phyloP scores from a whole-genome alignment of 2,888 invertebrate species.

The Amiota communis region DNA sequence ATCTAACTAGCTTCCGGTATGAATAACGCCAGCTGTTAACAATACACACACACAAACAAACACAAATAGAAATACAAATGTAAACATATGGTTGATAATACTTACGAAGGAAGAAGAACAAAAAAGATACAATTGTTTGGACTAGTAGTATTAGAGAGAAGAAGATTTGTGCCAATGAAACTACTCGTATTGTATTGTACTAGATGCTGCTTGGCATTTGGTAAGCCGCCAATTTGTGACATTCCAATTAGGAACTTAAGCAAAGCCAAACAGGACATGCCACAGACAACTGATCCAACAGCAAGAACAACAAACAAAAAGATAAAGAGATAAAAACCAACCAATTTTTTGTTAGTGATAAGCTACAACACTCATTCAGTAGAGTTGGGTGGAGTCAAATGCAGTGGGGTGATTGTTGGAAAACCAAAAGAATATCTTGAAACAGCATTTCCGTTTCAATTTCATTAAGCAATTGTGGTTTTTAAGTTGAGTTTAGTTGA shows the following conservation, averaged over 20 bases:
- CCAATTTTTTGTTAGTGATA: not conserved
- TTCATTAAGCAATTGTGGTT: slow-evolving; percentile 36
- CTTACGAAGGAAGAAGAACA: too few relatives aligned
- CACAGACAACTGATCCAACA: slow-evolving; percentile 4
- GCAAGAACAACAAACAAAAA: not conserved
- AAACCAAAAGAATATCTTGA: slow-evolving; percentile 31
- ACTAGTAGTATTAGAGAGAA: not conserved
- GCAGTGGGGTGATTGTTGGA: not conserved
- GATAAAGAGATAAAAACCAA: not conserved
- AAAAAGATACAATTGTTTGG: not conserved
- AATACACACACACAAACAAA: not conserved
- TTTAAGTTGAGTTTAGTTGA: not conserved
- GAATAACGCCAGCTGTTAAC: slow-evolving; percentile 7
- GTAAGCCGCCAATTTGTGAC: slow-evolving; percentile 40
- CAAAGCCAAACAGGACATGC: slow-evolving; percentile 16
- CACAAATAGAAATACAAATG: not conserved
- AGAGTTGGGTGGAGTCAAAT: not conserved
- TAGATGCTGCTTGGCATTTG: slow-evolving; percentile 3
- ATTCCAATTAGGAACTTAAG: slow-evolving; percentile 41
- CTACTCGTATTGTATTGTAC: not conserved
- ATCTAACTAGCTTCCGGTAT: not conserved
- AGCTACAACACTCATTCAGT: not conserved
- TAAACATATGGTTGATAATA: too few relatives aligned
- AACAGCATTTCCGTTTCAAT: slow-evolving; percentile 46
- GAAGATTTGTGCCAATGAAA: slow-evolving; percentile 14